Evolutionary conservation across 2,888 invertebrate genomes (phyloP).

Genomic region (Sinodicranocentrus sp.): DNA sequence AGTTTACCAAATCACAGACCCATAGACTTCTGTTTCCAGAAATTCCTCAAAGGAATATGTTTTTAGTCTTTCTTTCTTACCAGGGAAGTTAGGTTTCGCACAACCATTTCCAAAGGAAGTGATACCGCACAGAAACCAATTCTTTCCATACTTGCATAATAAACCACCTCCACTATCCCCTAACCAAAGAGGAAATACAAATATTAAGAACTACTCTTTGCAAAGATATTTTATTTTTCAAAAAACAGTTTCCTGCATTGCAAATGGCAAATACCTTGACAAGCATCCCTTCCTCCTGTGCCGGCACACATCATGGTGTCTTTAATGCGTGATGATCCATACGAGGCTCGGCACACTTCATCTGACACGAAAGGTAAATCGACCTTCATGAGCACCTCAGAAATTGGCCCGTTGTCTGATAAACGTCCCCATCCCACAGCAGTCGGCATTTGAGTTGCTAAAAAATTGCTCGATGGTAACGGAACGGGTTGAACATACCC

Average conservation of each 20-base stretch:
- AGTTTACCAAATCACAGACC: too few species aligned
- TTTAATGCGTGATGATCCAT: conserved; percentile 5
- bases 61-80: background rate
- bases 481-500: conserved; percentile 35
- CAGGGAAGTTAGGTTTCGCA: conserved; percentile 5
- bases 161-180: conserved; percentile 33
- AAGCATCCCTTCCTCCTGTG: conserved; percentile 25
- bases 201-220: too few species aligned
- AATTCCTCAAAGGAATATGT: too few species aligned
- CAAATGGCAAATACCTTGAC: background rate
- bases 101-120: conserved; percentile 29
- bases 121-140: conserved; percentile 58
- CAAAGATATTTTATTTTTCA: too few species aligned
- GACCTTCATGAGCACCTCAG: conserved; percentile 14
- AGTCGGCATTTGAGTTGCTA: background rate
- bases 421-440: conserved; percentile 35
- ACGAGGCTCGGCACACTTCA: background rate
- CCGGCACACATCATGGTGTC: conserved; percentile 45
- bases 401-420: background rate
- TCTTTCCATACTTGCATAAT: background rate
- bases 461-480: background rate
- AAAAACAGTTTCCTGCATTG: too few species aligned
- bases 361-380: conserved; percentile 27
- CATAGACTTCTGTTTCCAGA: too few species aligned
- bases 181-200: too few species aligned